These are phyloP conservation scores for Xanthorhoe spadicearia DNA, from an alignment of 2,888 invertebrate species.

Conservation along the genomic window DNA sequence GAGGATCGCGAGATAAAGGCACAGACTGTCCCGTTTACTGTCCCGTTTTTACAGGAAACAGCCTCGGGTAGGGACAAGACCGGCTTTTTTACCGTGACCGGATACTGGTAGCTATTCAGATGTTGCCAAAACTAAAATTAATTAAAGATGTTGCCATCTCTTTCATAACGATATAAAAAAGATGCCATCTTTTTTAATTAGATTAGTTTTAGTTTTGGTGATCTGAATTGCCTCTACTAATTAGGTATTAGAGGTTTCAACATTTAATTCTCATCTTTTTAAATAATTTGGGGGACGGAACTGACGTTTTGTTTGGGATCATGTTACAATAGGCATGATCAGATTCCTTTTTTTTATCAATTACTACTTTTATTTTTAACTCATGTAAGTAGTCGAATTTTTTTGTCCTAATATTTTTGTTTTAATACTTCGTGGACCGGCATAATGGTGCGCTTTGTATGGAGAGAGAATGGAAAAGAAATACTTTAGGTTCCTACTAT, in stretches of 20 bases:
- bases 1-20: conserved; percentile 42
- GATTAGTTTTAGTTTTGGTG: no score
- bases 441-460: conserved; percentile 13
- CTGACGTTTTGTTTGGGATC: no score
- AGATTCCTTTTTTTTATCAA: no score
- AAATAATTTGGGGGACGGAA: neutral
- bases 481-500: conserved; percentile 28
- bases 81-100: conserved; percentile 9
- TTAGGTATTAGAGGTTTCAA: no score
- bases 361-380: no score
- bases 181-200: neutral
- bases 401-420: conserved; percentile 3
- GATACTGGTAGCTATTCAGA: neutral
- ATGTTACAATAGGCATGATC: no score
- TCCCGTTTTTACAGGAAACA: conserved; percentile 41
- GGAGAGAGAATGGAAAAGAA: conserved; percentile 20
- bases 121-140: no score
- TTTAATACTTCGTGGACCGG: neutral
- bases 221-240: no score
- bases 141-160: no score
- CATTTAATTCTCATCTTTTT: neutral
- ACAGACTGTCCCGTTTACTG: conserved; percentile 39
- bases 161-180: no score
- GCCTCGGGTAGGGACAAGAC: conserved; percentile 7
- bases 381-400: no score